Percentiles rank a stretch among this genome's conserved stretches.
Conservation (phyloP, 1,140 invertebrate genomes). For the Theocolax elegans region DNA sequence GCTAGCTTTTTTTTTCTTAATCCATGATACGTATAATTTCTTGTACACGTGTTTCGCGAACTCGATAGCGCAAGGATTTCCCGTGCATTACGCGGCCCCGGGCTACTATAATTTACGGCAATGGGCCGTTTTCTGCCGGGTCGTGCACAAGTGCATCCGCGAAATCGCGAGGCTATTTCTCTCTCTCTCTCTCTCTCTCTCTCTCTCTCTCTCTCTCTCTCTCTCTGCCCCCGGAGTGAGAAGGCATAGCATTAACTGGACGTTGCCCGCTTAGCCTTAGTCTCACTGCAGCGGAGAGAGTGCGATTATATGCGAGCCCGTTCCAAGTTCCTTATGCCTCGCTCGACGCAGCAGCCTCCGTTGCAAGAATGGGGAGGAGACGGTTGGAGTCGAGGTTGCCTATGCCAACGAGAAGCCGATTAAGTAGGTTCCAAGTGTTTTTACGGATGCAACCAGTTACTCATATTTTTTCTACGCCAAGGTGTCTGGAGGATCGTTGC, state of each 20-base stretch:
- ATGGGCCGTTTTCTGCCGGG: slow-evolving; percentile 29
- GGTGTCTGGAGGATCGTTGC: no score
- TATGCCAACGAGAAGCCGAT: background rate
- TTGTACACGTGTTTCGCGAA: slow-evolving; percentile 25
- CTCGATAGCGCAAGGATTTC: slow-evolving; percentile 29
- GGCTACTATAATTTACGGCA: slow-evolving; percentile 39
- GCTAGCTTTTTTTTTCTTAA: slow-evolving; percentile 12
- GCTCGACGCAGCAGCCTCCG: background rate
- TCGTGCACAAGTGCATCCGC: slow-evolving; percentile 33
- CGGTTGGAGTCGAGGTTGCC: background rate
- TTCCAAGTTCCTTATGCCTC: slow-evolving; percentile 4
- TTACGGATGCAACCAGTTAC: background rate
- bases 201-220: slow-evolving; percentile 14
- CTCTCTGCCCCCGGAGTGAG: slow-evolving; percentile 33
- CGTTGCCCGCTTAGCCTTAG: slow-evolving; percentile 53
- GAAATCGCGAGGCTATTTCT: slow-evolving; percentile 1
- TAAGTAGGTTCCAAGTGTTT: slow-evolving; percentile 20
- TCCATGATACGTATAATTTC: slow-evolving; percentile 36
- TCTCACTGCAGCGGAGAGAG: background rate
- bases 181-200: slow-evolving; percentile 13
- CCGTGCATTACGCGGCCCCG: slow-evolving; percentile 19
- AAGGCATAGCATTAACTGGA: slow-evolving; percentile 64
- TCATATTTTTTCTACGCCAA: background rate
- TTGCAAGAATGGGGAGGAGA: no score
- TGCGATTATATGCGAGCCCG: slow-evolving; percentile 4